Evolutionary conservation across 2,113 vertebrate species (phyloP).

Genomic region (Cebidichthys violaceus): DNA sequence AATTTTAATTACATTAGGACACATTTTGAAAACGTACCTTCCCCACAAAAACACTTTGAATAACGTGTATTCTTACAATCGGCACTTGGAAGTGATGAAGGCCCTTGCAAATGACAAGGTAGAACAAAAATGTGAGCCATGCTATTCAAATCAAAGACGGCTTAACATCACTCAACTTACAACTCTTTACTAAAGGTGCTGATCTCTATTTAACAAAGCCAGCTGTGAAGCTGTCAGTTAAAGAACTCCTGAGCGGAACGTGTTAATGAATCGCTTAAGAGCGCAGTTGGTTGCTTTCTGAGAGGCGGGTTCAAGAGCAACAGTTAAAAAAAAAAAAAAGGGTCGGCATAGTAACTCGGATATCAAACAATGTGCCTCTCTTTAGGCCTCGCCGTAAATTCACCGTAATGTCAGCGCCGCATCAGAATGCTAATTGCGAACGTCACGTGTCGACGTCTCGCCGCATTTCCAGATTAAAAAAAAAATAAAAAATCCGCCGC

Average conservation of each 20-base stretch:
- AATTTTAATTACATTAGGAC: not conserved
- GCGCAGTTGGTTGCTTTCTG: not conserved
- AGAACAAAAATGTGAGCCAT: too few relatives aligned
- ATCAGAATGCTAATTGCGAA: constrained; percentile 61
- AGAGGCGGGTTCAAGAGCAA: constrained; percentile 3
- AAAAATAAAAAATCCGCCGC: too few relatives aligned
- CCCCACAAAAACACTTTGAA: not conserved
- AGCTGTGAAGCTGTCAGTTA: not conserved
- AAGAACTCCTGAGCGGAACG: constrained; percentile 27
- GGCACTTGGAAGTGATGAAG: too few relatives aligned
- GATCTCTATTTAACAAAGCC: constrained; percentile 21
- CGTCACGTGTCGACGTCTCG: constrained; percentile 59
- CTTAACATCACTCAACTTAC: not conserved
- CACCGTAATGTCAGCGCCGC: not conserved
- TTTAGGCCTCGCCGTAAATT: constrained; percentile 1
- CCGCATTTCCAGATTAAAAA: constrained; percentile 56
- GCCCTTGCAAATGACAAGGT: too few relatives aligned
- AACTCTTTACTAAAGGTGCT: not conserved
- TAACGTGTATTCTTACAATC: too few relatives aligned
- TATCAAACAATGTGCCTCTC: constrained; percentile 1
- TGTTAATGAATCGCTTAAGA: constrained; percentile 52
- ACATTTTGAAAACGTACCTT: not conserved
- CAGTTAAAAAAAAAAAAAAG: too few relatives aligned
- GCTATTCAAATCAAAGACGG: not conserved
- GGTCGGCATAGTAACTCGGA: not conserved